Percentiles rank a stretch among this genome's conserved stretches.
Conservation (phyloP, 2,888 invertebrate species). For the Ophonus ardosiacus region DNA sequence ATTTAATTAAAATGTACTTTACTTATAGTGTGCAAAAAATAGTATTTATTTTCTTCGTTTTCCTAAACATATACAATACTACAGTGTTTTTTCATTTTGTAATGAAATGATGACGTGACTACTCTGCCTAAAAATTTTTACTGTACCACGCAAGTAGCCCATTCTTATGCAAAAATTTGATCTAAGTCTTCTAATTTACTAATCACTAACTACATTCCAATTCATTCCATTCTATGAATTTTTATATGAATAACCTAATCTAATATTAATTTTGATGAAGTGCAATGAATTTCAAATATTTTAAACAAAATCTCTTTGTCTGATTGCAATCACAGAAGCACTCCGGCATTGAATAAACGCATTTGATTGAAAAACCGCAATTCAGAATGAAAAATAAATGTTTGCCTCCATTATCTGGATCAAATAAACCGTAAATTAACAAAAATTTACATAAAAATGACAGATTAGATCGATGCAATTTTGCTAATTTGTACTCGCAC, state of each 20-base stretch:
- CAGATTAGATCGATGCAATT: constrained; percentile 39
- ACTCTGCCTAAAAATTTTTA: too few species aligned
- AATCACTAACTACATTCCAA: too few species aligned
- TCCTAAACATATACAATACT: too few species aligned
- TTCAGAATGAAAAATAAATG: constrained; percentile 22
- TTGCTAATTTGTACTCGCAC: constrained; percentile 36
- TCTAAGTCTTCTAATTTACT: too few species aligned
- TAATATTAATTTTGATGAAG: neutral
- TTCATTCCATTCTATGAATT: neutral
- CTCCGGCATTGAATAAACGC: neutral
- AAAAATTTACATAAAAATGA: constrained; percentile 35
- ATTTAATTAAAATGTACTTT: too few species aligned
- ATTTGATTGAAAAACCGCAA: constrained; percentile 5
- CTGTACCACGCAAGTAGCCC: too few species aligned
- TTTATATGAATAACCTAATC: neutral
- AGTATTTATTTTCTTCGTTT: too few species aligned
- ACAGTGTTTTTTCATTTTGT: too few species aligned
- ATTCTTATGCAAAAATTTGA: too few species aligned
- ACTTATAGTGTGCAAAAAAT: too few species aligned
- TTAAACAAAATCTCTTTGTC: neutral
- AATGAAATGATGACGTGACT: too few species aligned
- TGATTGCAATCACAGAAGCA: neutral
- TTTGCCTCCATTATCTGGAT: constrained; percentile 15
- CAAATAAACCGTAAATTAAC: constrained; percentile 49
- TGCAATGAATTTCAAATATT: neutral